Conservation (phyloP, 2,113 vertebrate genomes). For the Dasyurus viverrinus region DNA sequence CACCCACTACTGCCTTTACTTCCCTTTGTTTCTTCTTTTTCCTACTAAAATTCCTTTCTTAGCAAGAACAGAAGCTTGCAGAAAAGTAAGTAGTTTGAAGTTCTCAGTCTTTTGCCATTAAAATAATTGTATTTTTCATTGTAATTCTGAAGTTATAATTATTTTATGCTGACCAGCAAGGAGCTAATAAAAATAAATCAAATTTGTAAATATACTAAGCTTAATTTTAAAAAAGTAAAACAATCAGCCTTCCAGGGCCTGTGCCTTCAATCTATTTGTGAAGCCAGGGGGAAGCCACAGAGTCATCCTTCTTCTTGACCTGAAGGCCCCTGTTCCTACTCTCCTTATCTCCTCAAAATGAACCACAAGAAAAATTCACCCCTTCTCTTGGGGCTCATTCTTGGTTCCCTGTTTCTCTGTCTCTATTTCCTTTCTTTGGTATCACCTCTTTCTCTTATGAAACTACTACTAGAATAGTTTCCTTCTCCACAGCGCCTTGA, state of each 20-base stretch:
- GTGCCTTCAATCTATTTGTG: background rate
- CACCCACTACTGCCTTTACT: background rate
- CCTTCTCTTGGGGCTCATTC: background rate
- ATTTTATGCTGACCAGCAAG: constrained; percentile 59
- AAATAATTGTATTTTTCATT: constrained; percentile 41
- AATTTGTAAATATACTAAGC: constrained; percentile 31
- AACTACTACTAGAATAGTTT: background rate
- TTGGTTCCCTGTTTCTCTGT: background rate
- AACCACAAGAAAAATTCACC: background rate
- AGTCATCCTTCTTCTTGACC: background rate
- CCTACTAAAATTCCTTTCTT: background rate
- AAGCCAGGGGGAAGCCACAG: background rate
- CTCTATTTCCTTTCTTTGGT: background rate
- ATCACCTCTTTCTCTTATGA: background rate
- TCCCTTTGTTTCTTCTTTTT: background rate
- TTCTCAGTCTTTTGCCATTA: constrained; percentile 22
- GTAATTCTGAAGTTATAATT: constrained; percentile 61
- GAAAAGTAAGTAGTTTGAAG: background rate
- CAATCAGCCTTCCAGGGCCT: background rate
- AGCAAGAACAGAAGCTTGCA: background rate
- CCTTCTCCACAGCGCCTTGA: background rate
- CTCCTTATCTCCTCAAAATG: background rate
- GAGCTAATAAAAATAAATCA: constrained; percentile 60
- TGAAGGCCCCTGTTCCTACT: background rate
- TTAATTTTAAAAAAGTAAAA: background rate